These are phyloP conservation scores for Drosophila suzukii DNA, from an alignment of 1,140 invertebrate species.

Conservation along the genomic window DNA sequence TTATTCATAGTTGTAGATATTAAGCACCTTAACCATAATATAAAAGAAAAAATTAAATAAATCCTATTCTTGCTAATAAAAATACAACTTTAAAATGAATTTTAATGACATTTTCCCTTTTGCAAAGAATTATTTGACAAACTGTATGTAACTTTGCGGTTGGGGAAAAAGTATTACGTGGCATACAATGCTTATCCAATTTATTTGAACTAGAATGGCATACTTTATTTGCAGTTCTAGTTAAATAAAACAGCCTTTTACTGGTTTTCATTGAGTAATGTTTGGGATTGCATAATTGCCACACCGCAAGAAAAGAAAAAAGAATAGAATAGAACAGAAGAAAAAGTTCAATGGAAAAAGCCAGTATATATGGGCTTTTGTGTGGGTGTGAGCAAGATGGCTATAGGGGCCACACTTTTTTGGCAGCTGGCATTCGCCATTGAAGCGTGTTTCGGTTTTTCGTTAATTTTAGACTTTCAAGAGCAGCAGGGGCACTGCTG, in stretches of 20 bases:
- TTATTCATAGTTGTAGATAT: no score
- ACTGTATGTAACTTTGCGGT: not conserved
- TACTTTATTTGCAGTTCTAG: constrained; percentile 1
- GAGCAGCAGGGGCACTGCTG: constrained; percentile 11
- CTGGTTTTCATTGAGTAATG: constrained; percentile 21
- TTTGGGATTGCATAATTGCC: constrained; percentile 42
- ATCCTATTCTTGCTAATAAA: no score
- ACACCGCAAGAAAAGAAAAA: constrained; percentile 1
- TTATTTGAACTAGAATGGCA: not conserved
- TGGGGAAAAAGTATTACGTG: constrained; percentile 16
- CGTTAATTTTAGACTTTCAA: constrained; percentile 74
- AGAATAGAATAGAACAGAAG: constrained; percentile 4
- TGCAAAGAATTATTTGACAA: no score
- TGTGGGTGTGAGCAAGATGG: constrained; percentile 21
- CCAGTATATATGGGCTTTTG: constrained; percentile 5
- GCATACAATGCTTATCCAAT: constrained; percentile 9
- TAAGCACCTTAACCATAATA: no score
- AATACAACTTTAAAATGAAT: no score
- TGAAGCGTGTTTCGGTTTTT: constrained; percentile 37
- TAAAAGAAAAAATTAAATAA: no score
- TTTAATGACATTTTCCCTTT: no score
- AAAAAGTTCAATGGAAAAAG: constrained; percentile 42
- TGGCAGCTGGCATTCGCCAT: constrained; percentile 49
- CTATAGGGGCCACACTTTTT: constrained; percentile 33
- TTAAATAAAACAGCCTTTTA: constrained; percentile 17